A percentile compares a stretch with the other conserved stretches of the same genome.
phyloP scores from a whole-genome alignment of 2,113 vertebrate species.

The Campylomormyrus tamandua region DNA sequence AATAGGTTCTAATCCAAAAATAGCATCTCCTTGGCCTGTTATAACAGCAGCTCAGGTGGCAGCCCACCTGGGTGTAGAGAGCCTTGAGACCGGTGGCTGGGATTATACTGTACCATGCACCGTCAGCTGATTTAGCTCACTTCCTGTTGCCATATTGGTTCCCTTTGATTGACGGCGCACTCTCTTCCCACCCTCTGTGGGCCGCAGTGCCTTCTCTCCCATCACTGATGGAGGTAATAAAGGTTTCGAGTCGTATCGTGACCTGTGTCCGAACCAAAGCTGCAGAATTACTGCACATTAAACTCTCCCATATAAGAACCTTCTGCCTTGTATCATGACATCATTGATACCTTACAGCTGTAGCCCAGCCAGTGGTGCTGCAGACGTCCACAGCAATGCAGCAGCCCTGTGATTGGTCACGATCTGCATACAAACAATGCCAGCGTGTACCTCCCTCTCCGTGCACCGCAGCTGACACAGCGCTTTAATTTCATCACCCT shows the following conservation, averaged over 20 bases:
- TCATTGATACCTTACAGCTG: background rate
- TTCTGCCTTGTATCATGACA: background rate
- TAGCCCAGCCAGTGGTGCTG: background rate
- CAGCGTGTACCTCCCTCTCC: background rate
- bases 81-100: background rate
- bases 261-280: background rate
- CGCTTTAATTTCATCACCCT: slow-evolving; percentile 40
- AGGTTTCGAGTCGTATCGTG: background rate
- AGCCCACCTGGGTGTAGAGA: background rate
- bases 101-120: background rate
- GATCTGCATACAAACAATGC: background rate
- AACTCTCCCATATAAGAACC: background rate
- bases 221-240: background rate
- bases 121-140: background rate
- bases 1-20: background rate
- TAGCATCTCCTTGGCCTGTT: background rate
- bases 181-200: background rate
- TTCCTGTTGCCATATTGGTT: background rate
- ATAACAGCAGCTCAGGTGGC: background rate
- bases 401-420: background rate
- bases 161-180: background rate
- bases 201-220: background rate
- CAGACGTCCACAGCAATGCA: background rate
- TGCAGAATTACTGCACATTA: background rate
- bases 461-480: slow-evolving; percentile 43